Evolutionary conservation across 2,888 invertebrate genomes (phyloP).

Genomic region (Lomographa bimaculata): DNA sequence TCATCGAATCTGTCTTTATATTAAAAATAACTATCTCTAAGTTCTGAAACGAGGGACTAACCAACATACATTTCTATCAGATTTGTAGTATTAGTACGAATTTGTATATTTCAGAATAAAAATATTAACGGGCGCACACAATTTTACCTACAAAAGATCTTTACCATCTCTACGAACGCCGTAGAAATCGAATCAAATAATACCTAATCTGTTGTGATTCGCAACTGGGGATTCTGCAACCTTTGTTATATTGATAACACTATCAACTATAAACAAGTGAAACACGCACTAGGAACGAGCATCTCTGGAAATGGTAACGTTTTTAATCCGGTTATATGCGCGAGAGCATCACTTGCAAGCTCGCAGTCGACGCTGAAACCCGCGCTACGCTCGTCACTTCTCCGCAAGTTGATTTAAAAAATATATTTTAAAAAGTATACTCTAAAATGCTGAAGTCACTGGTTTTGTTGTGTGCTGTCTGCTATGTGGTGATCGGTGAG

Average conservation of each 20-base stretch:
- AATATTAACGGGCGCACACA: too few species aligned
- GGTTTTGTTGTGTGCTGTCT: conserved; percentile 63
- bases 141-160: too few species aligned
- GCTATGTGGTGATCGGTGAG: conserved; percentile 70
- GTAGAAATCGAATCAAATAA: too few species aligned
- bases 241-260: conserved; percentile 7
- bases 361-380: conserved; percentile 56
- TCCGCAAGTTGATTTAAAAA: conserved; percentile 32
- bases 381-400: conserved; percentile 40
- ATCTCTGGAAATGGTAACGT: conserved; percentile 44
- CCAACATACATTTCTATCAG: too few species aligned
- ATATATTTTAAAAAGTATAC: conserved; percentile 16
- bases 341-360: conserved; percentile 67
- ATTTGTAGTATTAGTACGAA: too few species aligned
- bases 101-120: too few species aligned
- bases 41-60: too few species aligned
- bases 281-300: conserved; percentile 38
- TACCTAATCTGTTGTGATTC: too few species aligned
- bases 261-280: conserved; percentile 14
- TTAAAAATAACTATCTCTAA: too few species aligned
- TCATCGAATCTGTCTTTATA: too few species aligned
- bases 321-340: conserved; percentile 68
- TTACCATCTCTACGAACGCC: too few species aligned
- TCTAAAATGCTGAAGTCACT: conserved; percentile 67
- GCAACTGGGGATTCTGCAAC: too few species aligned